phyloP scores from a whole-genome alignment of 2,113 vertebrate species.

The Carettochelys insculpta region DNA sequence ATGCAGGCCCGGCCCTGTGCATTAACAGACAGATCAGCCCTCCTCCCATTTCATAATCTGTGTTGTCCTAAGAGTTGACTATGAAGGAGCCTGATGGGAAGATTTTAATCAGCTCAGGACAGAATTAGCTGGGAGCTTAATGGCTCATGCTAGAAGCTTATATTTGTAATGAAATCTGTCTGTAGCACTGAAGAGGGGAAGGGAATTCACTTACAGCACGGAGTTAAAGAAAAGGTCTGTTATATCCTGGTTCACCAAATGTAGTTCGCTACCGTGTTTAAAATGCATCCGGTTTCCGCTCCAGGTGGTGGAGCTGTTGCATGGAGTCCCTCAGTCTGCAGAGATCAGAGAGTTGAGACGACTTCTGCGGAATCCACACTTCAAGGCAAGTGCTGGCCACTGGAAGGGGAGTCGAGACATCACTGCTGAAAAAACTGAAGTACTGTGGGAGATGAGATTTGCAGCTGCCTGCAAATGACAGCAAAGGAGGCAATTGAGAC shows the following conservation, averaged over 20 bases:
- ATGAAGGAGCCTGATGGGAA: neutral
- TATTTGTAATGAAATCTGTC: neutral
- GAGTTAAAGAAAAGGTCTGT: neutral
- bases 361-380: conserved; percentile 84
- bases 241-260: neutral
- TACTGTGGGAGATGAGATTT: neutral
- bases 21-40: neutral
- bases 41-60: neutral
- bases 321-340: conserved; percentile 72
- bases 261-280: neutral
- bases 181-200: neutral
- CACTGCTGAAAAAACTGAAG: neutral
- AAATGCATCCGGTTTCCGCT: neutral
- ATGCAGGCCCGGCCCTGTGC: no score
- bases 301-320: conserved; percentile 75
- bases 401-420: neutral
- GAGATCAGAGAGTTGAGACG: conserved; percentile 85
- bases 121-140: neutral
- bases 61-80: neutral
- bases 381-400: conserved; percentile 81
- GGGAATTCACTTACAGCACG: rapidly evolving
- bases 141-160: neutral
- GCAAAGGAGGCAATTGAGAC: neutral
- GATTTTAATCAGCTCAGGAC: neutral
- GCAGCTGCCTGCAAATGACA: neutral